Base-by-base conservation (phyloP, 2,797 vertebrate genomes). In the Labeo calbasu region DNA sequence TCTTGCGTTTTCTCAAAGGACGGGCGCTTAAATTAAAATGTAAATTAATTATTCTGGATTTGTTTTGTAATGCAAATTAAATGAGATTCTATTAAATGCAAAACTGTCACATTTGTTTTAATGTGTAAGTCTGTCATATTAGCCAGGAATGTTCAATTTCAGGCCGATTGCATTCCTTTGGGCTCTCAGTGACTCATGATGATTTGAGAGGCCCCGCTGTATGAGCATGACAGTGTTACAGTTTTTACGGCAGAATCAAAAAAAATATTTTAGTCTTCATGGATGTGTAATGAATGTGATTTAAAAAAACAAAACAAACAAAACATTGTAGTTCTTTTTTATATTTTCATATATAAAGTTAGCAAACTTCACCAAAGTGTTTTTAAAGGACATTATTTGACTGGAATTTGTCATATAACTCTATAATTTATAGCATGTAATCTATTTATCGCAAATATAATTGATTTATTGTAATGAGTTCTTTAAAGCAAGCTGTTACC, bases 81-180 rank as follows among this genome's bases (percentile, higher is more conserved):
- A 87, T 63, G 48, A 73, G 85, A 86, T 98, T 97, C 78, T 92
- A 96, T 99, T 94, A 99, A 98, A 92, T 92, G 96, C 97, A 93
- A 96, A 96, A 92, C 96, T 99, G 97, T 97, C 98, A 97, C 89
- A 68, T 77, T 80, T 69, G 76, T 84, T 81, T 84, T 76, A 61
- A 43, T 75, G 53, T 61, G 36, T 71, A 63, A 78, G 73, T 71
- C 36, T 68, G 55, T 71, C 86, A 77, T 61, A 72, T 83, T 70
- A 48, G 53, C 50, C 11, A 48, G 19, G 15, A 40, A 36, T 83
- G 66, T 84, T 36, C 13, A 55, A 73, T 65, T 63, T 71, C 23
- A 61, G 65, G 10, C 28, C 12, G 3, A 12, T 15, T 36, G 25
- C 50, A 55, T 57, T 9, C 19, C 73, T 76, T 40, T 82, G 70